Evolutionary conservation across 2,113 vertebrate genomes (phyloP).

Genomic region (Nanorana parkeri): DNA sequence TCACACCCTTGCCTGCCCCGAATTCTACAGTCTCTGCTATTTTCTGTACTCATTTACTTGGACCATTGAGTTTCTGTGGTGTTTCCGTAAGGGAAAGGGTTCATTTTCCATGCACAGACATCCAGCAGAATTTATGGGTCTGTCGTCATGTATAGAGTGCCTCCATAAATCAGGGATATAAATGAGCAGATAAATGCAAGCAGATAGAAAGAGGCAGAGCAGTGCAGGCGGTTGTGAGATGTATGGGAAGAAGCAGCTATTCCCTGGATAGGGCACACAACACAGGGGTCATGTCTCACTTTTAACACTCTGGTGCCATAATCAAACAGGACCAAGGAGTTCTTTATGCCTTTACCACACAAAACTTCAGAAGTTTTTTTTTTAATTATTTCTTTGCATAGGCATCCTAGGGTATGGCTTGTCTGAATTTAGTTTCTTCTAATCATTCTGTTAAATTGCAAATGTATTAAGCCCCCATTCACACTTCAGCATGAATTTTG

Average conservation of each 20-base stretch:
- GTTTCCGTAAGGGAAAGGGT: slow-evolving; percentile 33
- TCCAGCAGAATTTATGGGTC: slow-evolving; percentile 49
- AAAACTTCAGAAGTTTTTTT: too few relatives aligned
- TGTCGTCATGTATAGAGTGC: slow-evolving; percentile 35
- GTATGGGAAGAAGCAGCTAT: slow-evolving; percentile 33
- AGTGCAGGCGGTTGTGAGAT: slow-evolving; percentile 29
- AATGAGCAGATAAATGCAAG: slow-evolving; percentile 53
- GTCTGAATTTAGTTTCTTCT: too few relatives aligned
- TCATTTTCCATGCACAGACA: slow-evolving; percentile 45
- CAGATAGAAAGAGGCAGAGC: slow-evolving; percentile 40
- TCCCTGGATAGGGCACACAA: slow-evolving; percentile 11
- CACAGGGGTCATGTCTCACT: slow-evolving; percentile 14
- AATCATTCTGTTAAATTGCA: too few relatives aligned
- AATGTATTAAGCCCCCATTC: too few relatives aligned
- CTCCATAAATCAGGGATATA: slow-evolving; percentile 52
- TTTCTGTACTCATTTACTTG: neutral
- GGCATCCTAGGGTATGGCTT: too few relatives aligned
- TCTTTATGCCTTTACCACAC: neutral
- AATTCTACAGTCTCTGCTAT: neutral
- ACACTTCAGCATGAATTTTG: too few relatives aligned
- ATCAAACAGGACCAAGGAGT: neutral
- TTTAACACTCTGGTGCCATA: slow-evolving; percentile 15
- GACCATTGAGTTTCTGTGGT: slow-evolving; percentile 9
- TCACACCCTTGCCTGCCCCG: slow-evolving; percentile 13
- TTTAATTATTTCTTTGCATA: too few relatives aligned